These are phyloP conservation scores for pig (Sus scrofa) DNA, from an alignment of 2,113 vertebrate species.

Conservation along the genomic window DNA sequence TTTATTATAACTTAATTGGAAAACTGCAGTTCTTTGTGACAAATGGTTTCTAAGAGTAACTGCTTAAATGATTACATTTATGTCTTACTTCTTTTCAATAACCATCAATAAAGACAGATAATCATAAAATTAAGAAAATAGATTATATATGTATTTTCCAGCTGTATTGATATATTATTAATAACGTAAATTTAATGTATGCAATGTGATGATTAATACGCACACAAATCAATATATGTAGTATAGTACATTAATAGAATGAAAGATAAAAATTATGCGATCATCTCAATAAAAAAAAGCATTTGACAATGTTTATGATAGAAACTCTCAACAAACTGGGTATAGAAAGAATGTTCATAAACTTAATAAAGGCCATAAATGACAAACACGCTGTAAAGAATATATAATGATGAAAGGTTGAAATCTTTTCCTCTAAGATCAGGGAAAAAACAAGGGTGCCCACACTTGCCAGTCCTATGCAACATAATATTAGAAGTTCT, in stretches of 20 bases:
- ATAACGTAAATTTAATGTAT: background rate
- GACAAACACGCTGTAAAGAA: background rate
- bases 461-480: background rate
- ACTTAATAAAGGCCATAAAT: background rate
- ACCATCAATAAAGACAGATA: background rate
- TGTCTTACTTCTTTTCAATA: background rate
- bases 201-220: background rate
- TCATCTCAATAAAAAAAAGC: background rate
- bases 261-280: background rate
- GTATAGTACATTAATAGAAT: background rate
- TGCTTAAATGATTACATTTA: background rate
- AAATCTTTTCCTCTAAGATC: background rate
- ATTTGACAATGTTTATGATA: background rate
- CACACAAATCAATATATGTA: background rate
- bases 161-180: background rate
- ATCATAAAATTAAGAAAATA: background rate
- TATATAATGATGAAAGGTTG: background rate
- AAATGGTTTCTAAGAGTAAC: background rate
- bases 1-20: background rate
- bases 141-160: background rate
- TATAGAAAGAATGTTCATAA: background rate
- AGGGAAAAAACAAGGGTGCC: background rate
- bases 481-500: background rate
- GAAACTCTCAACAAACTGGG: background rate
- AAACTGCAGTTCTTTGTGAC: background rate